phyloP scores from a whole-genome alignment of 1,140 invertebrate species.

The Lethocerus indicus region DNA sequence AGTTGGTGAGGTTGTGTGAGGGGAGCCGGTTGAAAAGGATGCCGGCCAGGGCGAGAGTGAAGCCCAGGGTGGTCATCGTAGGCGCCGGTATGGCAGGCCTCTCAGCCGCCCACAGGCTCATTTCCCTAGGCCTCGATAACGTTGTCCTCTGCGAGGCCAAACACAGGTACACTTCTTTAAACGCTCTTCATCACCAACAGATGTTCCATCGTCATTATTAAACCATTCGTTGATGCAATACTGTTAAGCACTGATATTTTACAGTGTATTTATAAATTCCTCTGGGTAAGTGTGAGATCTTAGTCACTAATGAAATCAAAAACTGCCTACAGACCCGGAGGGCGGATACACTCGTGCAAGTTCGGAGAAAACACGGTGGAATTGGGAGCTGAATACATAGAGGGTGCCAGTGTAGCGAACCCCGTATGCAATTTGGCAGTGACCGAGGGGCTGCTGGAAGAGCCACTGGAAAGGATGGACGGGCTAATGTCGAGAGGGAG shows the following conservation, averaged over 20 bases:
- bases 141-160: slow-evolving; percentile 54
- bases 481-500: no score
- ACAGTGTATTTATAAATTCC: no score
- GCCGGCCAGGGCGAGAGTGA: slow-evolving; percentile 20
- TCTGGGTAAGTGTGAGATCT: no score
- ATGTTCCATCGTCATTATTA: no score
- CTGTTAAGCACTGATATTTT: no score
- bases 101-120: slow-evolving; percentile 49
- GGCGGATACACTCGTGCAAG: slow-evolving; percentile 55
- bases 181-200: neutral
- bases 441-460: slow-evolving; percentile 36
- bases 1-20: no score
- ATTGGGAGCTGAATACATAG: slow-evolving; percentile 49
- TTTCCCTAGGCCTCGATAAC: slow-evolving; percentile 46
- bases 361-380: slow-evolving; percentile 51
- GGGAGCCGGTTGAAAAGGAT: no score
- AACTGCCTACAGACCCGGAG: slow-evolving; percentile 36
- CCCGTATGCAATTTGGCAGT: slow-evolving; percentile 44
- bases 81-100: slow-evolving; percentile 57
- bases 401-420: slow-evolving; percentile 43
- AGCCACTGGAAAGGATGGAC: no score
- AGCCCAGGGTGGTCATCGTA: slow-evolving; percentile 53
- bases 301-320: no score
- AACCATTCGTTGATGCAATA: no score
- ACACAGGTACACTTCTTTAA: slow-evolving; percentile 35